Base-by-base conservation (phyloP, 2,113 vertebrate species). In the Tyto alba region DNA sequence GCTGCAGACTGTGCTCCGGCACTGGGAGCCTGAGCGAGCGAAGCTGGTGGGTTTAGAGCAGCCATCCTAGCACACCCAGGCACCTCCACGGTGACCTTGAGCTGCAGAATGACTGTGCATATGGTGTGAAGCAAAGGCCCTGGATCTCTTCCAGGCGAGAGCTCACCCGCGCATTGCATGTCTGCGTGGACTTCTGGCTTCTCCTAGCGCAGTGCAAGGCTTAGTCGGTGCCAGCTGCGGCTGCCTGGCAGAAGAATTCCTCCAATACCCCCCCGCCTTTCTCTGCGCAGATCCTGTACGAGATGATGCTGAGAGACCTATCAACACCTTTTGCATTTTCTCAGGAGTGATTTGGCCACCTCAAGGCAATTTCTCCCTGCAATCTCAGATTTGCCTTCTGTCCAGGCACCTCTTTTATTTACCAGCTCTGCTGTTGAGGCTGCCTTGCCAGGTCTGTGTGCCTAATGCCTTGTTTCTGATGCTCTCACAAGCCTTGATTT, bases 201-300 rank as follows among this genome's bases (percentile, higher is more conserved):
- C 85, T 95, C 76, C 85, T 7, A 47, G 71, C 48, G 1, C 59
- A 79, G 69, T 20, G 72, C 43, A 13, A 55, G 53, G 96, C 94
- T 96, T 41, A 62, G 72, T 11, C 34, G 8, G 41, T 43, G 77
- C 95, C 96, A 96, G 94, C 76, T 95, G 94, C 73, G 60, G 90
- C 97, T 95, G 87, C 93, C 93, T 95, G 88, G 91, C 96, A 96
- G 90, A 79, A 95, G 81, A 95, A 90, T 96, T 88, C 74, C 88
- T 92, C 71, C 81, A 79, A 53, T 55, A 72, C 9, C 27, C n/a
- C 47, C 43, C 43, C n/a, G n/a, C n/a, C 48, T 73, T 68, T 30
- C 40, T 29, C 55, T 50, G 25, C 0, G 0, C 79, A 80, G 82
- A 83, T 77, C 73, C 73, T 85, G 34, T 36, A 71, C 2, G 15